Evolutionary conservation across 2,113 vertebrate species (phyloP), one percentile per base, ranked within the genome.

Genomic region (Grus americana): DNA sequence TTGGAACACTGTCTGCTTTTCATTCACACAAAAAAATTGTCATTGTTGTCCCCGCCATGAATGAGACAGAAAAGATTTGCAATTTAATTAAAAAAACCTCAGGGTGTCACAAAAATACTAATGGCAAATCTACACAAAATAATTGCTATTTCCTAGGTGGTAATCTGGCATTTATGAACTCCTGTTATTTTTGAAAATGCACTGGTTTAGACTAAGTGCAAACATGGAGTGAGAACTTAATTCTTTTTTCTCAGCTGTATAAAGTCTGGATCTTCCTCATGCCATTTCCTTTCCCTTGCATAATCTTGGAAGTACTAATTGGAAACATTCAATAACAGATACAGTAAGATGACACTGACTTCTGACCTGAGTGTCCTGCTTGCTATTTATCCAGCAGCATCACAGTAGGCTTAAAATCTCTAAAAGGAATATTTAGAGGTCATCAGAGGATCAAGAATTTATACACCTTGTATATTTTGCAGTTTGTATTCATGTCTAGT

Each of bases 281-380:
- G 11, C 20, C 30, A 19, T 57, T 89, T 94, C 18, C 44, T 58
- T 79, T 63, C 66, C 12, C 67, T 80, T 80, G 40, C 18, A 52
- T 87, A 89, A 94, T 75, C 87, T 40, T 93, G 50, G 34, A 94
- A 30, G 29, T 61, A 91, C 61, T 68, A 93, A 95, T 4, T 94
- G 55, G 55, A 86, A 91, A 67, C 61, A 66, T 76, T 85, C 58
- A 80, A 14, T 34, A 92, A 75, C 63, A 82, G 66, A 44, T 40
- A 83, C 9, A 46, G 72, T 80, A 92, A 90, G 54, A 79, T 8
- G 62, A 85, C 70, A 80, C 80, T 86, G 59, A 93, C 27, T 93
- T 63, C 52, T 71, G 78, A 79, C 55, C 72, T 3, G 12, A 44
- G 22, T 54, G 72, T 66, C 65, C 46, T 18, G 54, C 2, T 47